Evolutionary conservation across 1,140 invertebrate species (phyloP), one percentile per base, ranked within the genome.

Genomic region (Belonocnema kinseyi): DNA sequence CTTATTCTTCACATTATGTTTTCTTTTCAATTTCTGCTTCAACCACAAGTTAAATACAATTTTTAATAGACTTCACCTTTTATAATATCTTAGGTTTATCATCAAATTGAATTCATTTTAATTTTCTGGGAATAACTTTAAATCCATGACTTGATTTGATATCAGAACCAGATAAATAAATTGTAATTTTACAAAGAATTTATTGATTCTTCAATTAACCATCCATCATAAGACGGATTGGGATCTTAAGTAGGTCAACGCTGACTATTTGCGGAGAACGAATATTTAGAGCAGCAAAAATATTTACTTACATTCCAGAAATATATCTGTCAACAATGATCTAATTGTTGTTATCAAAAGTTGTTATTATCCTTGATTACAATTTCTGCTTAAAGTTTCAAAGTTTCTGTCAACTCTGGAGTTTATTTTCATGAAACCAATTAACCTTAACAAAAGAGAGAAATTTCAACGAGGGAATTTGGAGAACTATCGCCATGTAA

Each of bases 211-310:
- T 66, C 33, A 14, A 26, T 16, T n/a, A n/a, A 66, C 46, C 33
- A 66, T 17, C n/a, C 26, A 66, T 66, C 16, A 66, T 33, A 66
- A 66, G 11, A 46, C 61, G 13, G 14, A 66, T 40, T 7, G 8
- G 14, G 12, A 7, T 54, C 53, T 54, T n/a, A 40, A 66, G 61
- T 66, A 66, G 61, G 61, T 66, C 61, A 66, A 40, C 33, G 61
- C 14, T 66, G 26, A 33, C 26, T 66, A 66, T 66, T 66, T 66
- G 14, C 33, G 61, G 4, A 66, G 33, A 66, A 66, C 13, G 6
- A n/a, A 66, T 46, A 46, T n/a, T 66, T 66, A 46, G 33, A 2
- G 10, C 8, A 33, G 26, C 11, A 2, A 46, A n/a, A 40, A 66
- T 66, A 40, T 46, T 40, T 66, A 40, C 33, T n/a, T 40, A 46